phyloP scores from a whole-genome alignment of 2,888 invertebrate species.

The Psylliodes chrysocephalus region DNA sequence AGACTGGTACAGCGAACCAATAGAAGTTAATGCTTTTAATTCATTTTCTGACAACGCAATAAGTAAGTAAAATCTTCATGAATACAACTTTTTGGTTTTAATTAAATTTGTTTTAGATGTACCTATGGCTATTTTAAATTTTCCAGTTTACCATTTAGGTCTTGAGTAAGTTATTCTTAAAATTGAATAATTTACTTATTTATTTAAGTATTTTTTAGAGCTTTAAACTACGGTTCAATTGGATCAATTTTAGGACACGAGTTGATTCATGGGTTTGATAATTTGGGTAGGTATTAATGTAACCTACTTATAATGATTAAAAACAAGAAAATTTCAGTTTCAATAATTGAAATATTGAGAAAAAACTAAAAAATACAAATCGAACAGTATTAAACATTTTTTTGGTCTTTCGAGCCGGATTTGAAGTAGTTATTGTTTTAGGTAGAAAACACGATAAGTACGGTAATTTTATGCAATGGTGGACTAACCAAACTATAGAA shows the following conservation, averaged over 20 bases:
- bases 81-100: not conserved
- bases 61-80: conserved; percentile 68
- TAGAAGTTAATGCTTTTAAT: conserved; percentile 84
- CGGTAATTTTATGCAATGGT: conserved; percentile 91
- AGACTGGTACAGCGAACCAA: conserved; percentile 81
- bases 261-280: conserved; percentile 71
- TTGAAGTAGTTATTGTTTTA: too few species aligned
- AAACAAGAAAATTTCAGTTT: too few species aligned
- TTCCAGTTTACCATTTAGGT: conserved; percentile 86
- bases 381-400: too few species aligned
- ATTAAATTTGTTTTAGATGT: conserved; percentile 71
- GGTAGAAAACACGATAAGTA: conserved; percentile 86
- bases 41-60: conserved; percentile 84
- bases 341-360: too few species aligned
- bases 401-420: too few species aligned
- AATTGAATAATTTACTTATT: not conserved
- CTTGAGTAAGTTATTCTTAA: conserved; percentile 75
- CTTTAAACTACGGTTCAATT: conserved; percentile 84
- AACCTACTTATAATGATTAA: too few species aligned
- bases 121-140: conserved; percentile 84
- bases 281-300: too few species aligned
- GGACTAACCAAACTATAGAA: conserved; percentile 81
- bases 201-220: conserved; percentile 68
- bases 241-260: conserved; percentile 84
- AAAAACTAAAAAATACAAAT: too few species aligned